Evolutionary conservation across 2,797 vertebrate genomes (phyloP).

Genomic region (Odontamblyopus lacepedii): DNA sequence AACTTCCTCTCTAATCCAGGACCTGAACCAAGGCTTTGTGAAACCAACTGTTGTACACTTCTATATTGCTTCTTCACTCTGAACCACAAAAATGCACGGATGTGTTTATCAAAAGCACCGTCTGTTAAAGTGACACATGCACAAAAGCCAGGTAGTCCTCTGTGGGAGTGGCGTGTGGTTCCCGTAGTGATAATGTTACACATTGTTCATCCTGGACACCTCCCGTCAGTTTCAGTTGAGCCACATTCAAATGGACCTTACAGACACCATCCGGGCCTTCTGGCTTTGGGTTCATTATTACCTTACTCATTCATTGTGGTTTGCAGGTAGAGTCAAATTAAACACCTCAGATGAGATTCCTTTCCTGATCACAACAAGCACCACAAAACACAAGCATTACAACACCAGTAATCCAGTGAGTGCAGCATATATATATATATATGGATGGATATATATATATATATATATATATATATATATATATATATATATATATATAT

Average conservation of each 20-base stretch:
- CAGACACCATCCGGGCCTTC: slow-evolving; percentile 42
- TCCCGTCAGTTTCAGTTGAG: slow-evolving; percentile 51
- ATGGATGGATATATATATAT: too few species aligned
- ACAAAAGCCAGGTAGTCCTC: slow-evolving; percentile 45
- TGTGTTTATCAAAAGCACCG: slow-evolving; percentile 27
- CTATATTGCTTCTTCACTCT: slow-evolving; percentile 29
- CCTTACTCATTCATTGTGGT: slow-evolving; percentile 46
- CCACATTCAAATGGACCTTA: slow-evolving; percentile 48
- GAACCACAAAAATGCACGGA: slow-evolving; percentile 35
- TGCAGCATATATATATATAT: too few species aligned
- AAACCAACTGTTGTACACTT: slow-evolving; percentile 57
- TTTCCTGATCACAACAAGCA: slow-evolving; percentile 13
- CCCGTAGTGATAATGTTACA: slow-evolving; percentile 72
- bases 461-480: too few species aligned
- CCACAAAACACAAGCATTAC: neutral
- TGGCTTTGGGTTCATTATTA: slow-evolving; percentile 41
- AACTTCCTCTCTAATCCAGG: too few species aligned
- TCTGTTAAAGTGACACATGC: slow-evolving; percentile 12
- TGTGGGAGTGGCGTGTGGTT: slow-evolving; percentile 61
- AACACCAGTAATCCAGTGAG: neutral
- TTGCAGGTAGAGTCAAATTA: slow-evolving; percentile 8
- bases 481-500: too few species aligned
- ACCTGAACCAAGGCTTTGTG: neutral
- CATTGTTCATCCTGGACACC: slow-evolving; percentile 59
- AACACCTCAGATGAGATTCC: neutral